Base-by-base conservation (phyloP, 2,797 vertebrate genomes). In the Eulemur albifrons region DNA sequence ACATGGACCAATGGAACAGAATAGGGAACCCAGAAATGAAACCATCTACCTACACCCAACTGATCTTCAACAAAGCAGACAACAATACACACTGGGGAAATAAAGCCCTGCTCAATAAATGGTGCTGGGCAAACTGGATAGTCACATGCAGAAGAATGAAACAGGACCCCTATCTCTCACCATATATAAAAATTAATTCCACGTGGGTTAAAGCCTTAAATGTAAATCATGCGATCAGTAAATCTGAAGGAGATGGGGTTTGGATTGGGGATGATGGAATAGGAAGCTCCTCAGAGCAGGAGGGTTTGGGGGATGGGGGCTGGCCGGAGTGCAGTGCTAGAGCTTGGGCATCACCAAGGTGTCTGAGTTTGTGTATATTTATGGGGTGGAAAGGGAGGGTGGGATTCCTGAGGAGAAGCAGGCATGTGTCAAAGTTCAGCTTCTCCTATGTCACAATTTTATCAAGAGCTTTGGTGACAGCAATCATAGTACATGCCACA, bases 401-500 rank as follows among this genome's bases (percentile, higher is more conserved):
- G 70, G 69, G 69, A 9, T 5, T 91, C 45, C 73, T 35, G 67
- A 40, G 7, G 20, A 86, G 52, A 65, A 35, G 40, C 0, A 9
- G 38, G 35, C n/a, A 1, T 6, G 30, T 12, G 27, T 43, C 45
- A 40, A 18, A 52, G 35, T 63, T 21, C 7, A 38, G 67, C 5
- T 27, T 7, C 18, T 43, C 43, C 1, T 2, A 2, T 0, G 6
- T 2, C 10, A 25, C n/a, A 6, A n/a, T 40, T 59, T 52, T 48
- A 59, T 27, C 21, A 14, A 93, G 80, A 21, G 79, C 20, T 43
- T 38, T 32, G 13, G 30, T 45, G 52, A 54, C 0, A 40, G 45
- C 1, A 11, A 7, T 11, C 43, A 2, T 0, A 35, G 65, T 21
- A 4, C 2, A 1, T 0, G 15, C 17, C 14, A 1, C 0, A 2